Conservation (phyloP, 2,797 vertebrate genomes). For the Agapornis canus region DNA sequence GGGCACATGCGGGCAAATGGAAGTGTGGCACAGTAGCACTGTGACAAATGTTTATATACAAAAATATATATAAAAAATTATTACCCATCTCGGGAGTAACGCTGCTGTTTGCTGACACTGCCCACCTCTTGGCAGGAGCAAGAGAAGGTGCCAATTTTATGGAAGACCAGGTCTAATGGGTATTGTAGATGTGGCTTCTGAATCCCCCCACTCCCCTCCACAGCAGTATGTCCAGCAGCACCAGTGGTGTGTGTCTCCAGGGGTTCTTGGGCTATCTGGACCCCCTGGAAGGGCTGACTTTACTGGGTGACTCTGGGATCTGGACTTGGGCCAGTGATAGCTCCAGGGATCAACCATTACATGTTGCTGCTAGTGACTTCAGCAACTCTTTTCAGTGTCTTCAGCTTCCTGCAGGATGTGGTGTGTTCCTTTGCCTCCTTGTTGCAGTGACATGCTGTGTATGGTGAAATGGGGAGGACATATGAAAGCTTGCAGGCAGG, state of each 20-base stretch:
- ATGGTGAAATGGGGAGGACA: not conserved
- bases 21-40: not conserved
- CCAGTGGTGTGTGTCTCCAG: not conserved
- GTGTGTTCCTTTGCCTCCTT: not conserved
- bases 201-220: not conserved
- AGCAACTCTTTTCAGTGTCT: not conserved
- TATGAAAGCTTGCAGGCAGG: not conserved
- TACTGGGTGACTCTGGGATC: not conserved
- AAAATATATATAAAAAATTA: not conserved
- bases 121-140: not conserved
- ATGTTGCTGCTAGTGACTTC: not conserved
- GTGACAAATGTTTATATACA: not conserved
- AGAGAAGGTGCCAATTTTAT: not conserved
- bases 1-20: not conserved
- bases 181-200: not conserved
- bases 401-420: not conserved
- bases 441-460: rapidly evolving
- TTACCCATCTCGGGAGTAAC: not conserved
- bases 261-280: not conserved
- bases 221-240: not conserved
- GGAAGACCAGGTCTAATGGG: not conserved
- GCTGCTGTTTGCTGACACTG: not conserved
- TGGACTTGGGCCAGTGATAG: not conserved
- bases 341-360: not conserved
- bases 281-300: not conserved